Conservation (phyloP, 1,140 invertebrate genomes). For the Radopholus similis region DNA sequence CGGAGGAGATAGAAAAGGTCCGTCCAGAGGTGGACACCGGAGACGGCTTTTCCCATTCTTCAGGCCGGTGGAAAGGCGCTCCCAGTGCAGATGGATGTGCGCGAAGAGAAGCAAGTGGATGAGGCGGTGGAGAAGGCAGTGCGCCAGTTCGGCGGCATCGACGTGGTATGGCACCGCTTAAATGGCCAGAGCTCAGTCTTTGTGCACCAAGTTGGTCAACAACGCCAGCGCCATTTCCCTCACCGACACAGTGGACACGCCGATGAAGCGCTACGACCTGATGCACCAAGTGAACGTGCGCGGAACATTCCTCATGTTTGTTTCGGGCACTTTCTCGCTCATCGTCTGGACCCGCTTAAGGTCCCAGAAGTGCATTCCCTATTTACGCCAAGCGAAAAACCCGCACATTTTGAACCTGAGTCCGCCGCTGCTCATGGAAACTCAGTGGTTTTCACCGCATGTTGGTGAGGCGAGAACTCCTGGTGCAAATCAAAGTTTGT, state of each 20-base stretch:
- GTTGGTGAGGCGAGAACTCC: slow-evolving; percentile 62
- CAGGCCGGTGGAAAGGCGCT: slow-evolving; percentile 85
- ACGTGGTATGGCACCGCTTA: slow-evolving; percentile 60
- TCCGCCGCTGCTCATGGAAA: slow-evolving; percentile 83
- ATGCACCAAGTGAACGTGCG: slow-evolving; percentile 87
- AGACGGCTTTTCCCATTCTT: not conserved
- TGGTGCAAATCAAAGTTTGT: not conserved
- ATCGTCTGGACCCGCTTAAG: slow-evolving; percentile 63
- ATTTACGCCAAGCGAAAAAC: slow-evolving; percentile 80
- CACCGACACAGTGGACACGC: slow-evolving; percentile 74
- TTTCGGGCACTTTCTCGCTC: not conserved
- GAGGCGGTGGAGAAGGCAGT: slow-evolving; percentile 81
- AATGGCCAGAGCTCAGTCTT: not conserved
- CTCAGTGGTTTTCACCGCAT: slow-evolving; percentile 85
- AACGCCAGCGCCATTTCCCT: slow-evolving; percentile 84
- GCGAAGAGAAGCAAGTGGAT: slow-evolving; percentile 77
- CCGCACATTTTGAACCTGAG: slow-evolving; percentile 93
- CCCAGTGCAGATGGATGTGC: slow-evolving; percentile 87
- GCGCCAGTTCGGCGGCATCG: slow-evolving; percentile 89
- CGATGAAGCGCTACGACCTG: slow-evolving; percentile 91
- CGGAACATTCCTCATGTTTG: slow-evolving; percentile 82
- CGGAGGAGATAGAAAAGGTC: slow-evolving; percentile 77
- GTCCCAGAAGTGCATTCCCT: slow-evolving; percentile 84
- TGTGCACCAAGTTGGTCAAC: slow-evolving; percentile 64
- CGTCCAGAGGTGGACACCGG: not conserved